Conservation (phyloP, 2,113 vertebrate genomes). For the Leptobrachium ailaonicum region DNA sequence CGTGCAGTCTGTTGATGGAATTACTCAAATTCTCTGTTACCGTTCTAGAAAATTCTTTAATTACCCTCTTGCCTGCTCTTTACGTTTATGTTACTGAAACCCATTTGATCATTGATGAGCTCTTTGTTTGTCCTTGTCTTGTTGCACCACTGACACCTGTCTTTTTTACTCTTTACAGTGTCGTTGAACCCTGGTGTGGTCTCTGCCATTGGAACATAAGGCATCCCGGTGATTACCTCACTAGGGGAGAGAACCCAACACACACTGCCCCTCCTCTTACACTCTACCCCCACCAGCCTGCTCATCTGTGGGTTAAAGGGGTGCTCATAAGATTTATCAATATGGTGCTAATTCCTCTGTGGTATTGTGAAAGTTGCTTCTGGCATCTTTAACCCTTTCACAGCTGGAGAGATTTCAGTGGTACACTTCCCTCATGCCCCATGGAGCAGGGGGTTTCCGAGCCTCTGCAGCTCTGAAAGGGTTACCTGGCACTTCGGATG, state of each 20-base stretch:
- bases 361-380: slow-evolving; percentile 15
- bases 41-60: too few relatives aligned
- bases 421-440: neutral
- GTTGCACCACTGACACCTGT: neutral
- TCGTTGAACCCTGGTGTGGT: slow-evolving; percentile 31
- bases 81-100: too few relatives aligned
- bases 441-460: neutral
- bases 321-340: slow-evolving; percentile 39
- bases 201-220: slow-evolving; percentile 45
- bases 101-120: too few relatives aligned
- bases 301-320: slow-evolving; percentile 4
- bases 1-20: too few relatives aligned
- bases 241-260: slow-evolving; percentile 33
- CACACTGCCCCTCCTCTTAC: slow-evolving; percentile 38
- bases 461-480: slow-evolving; percentile 32
- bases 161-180: slow-evolving; percentile 8
- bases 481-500: slow-evolving; percentile 15
- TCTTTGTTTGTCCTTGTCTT: too few relatives aligned
- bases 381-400: slow-evolving; percentile 33
- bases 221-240: slow-evolving; percentile 21
- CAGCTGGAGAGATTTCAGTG: slow-evolving; percentile 4
- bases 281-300: slow-evolving; percentile 14
- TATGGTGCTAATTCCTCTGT: slow-evolving; percentile 47
- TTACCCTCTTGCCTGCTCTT: too few relatives aligned
- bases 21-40: too few relatives aligned